phyloP scores from a whole-genome alignment of 2,797 vertebrate genomes.

The Sebastes miniatus region DNA sequence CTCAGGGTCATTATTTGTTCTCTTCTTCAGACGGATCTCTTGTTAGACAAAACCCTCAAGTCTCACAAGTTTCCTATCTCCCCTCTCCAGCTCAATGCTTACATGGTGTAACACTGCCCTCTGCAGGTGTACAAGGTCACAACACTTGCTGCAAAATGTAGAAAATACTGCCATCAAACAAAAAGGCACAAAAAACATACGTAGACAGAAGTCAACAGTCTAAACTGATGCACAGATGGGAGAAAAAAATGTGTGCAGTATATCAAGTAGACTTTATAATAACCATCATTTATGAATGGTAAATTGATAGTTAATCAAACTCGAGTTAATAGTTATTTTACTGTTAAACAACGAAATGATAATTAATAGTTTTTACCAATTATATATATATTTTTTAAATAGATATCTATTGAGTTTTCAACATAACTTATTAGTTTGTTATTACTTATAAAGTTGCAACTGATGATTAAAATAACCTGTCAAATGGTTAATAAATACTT shows the following conservation, averaged over 20 bases:
- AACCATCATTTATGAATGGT: no score
- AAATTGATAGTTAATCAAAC: no score
- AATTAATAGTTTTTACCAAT: no score
- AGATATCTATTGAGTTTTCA: no score
- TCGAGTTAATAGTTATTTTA: no score
- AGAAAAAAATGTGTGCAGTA: no score
- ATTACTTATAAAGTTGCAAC: no score
- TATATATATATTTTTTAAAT: no score
- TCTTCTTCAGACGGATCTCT: conserved; percentile 24
- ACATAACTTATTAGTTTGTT: no score
- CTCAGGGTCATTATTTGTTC: conserved; percentile 46
- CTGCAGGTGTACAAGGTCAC: conserved; percentile 47
- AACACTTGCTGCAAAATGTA: neutral
- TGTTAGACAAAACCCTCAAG: conserved; percentile 14
- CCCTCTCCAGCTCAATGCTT: neutral
- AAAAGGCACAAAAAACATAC: neutral
- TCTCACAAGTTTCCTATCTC: conserved; percentile 5
- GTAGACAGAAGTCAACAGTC: neutral
- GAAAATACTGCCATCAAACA: neutral
- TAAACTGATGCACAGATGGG: neutral
- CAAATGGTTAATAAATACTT: no score
- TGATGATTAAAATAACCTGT: no score
- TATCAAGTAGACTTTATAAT: neutral
- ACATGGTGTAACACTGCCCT: conserved; percentile 68
- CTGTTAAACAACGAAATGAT: no score